Evolutionary conservation across 1,140 invertebrate genomes (phyloP), one percentile per base, ranked within the genome.

Genomic region (Chlorops oryzae): DNA sequence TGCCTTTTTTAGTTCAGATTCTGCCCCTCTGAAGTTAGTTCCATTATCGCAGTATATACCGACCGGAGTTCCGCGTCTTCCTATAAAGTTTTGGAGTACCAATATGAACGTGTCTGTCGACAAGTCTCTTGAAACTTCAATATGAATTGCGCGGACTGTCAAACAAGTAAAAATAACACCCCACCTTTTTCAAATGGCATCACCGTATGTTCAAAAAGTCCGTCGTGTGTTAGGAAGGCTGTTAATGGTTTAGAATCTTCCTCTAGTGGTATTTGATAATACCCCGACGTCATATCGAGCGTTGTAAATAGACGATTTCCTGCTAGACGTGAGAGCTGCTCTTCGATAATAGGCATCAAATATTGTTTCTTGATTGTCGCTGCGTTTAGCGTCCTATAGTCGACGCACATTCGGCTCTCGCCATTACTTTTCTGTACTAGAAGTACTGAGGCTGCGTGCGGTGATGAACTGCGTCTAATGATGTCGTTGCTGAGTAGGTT

Each of bases 131-230:
- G n/a, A n/a, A n/a, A n/a, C n/a, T n/a, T n/a, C n/a, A n/a, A n/a
- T n/a, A n/a, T n/a, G n/a, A n/a, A n/a, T n/a, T n/a, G n/a, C n/a
- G n/a, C n/a, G n/a, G n/a, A n/a, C n/a, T n/a, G n/a, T n/a, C n/a
- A n/a, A n/a, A n/a, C n/a, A n/a, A n/a, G n/a, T n/a, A n/a, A n/a
- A n/a, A n/a, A n/a, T n/a, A n/a, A n/a, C n/a, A n/a, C n/a, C n/a
- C n/a, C n/a, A n/a, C n/a, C n/a, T n/a, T n/a, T n/a, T n/a, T n/a
- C 77, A 55, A 77, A 77, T 20, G 74, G 67, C 58, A 78, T 64
- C 10, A 50, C 25, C 2, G 58, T 51, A 41, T 62, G 75, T 54
- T 77, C 58, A 22, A 47, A 62, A 2, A 54, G 52, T 5, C 54
- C 59, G 15, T 55, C 55, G 1, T 44, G 56, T 4, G 56, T 60